Evolutionary conservation across 2,888 invertebrate species (phyloP), one percentile per base, ranked within the genome.

Genomic region (Panzeria rudis): DNA sequence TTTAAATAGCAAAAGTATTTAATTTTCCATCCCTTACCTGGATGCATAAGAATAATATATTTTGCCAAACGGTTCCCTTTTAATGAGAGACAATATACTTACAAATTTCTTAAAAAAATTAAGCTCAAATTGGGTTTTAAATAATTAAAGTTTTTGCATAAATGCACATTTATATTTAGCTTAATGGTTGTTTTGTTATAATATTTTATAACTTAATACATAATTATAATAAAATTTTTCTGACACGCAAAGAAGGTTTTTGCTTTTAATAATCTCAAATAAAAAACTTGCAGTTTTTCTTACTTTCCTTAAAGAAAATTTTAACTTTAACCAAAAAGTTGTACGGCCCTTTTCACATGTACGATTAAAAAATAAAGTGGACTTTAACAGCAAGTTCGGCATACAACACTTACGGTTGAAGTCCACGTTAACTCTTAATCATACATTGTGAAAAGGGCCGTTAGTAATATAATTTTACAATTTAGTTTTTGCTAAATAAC

Each of bases 111-210:
- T n/a, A 15, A n/a, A 4, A 17, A n/a, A 17, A 35, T 32, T 59
- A 15, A 2, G 11, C 5, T 17, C n/a, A 59, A 59, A 9, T 29
- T 4, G 11, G 0, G 1, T 29, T 44, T 44, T 15, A 3, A 25
- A 64, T 8, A 25, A 25, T 41, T 25, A 25, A 13, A 25, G 66
- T 71, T 44, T 64, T 75, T 75, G 83, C 80, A 75, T 80, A 84
- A 79, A 80, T 79, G 80, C 73, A 80, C 73, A 84, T 84, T 79
- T 84, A 83, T 79, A 69, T 79, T 73, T 73, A 73, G 52, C 47
- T 52, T 71, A 50, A 59, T 59, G 64, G n/a, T 38, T 61, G 23
- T 71, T 56, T 71, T 44, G 1, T 50, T 77, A 25, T 29, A 64
- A 62, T 80, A 7, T 35, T 68, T 78, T 66, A n/a, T 29, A 62